Evolutionary conservation across 2,113 vertebrate genomes (phyloP), one percentile per base, ranked within the genome.

Genomic region (Camelus bactrianus): DNA sequence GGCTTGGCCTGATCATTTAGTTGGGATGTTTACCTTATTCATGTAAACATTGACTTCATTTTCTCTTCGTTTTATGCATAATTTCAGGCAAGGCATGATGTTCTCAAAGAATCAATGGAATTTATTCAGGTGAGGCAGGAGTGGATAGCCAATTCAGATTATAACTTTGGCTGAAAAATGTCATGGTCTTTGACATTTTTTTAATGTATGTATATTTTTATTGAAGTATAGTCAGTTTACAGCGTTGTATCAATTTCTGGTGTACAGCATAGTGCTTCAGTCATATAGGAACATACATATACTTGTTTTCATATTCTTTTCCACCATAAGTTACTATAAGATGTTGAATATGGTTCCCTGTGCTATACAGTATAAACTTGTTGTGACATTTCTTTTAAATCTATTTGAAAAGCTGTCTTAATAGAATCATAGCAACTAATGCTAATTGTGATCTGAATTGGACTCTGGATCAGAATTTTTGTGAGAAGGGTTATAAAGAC

Each of bases 311-410:
- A 42, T 42, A 42, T 42, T 42, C 38, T 42, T 42, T 42, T 42
- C 38, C 38, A 42, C 38, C 38, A 42, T 42, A 42, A 42, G 38
- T 42, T 42, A 42, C 38, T 42, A 42, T 42, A 42, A 42, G 38
- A 42, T 42, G 38, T 42, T 42, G 38, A 42, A 42, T 42, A 42
- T 42, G 38, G 38, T 42, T 42, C 38, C 38, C 38, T 42, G 38
- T 42, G 38, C 38, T 42, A 42, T 42, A 42, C 38, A 42, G 38
- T 42, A 42, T 42, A 42, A 42, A 42, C 38, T 42, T 42, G 38
- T 42, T 42, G 38, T 42, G 38, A 42, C 58, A 60, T 56, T 75
- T 94, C 42, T 96, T 89, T 89, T 75, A 92, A 67, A 94, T 24
- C 17, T 72, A 70, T 42, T 52, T 72, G 35, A 91, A 82, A 94